phyloP scores from a whole-genome alignment of 2,888 invertebrate species.

The Latrodectus hesperus region DNA sequence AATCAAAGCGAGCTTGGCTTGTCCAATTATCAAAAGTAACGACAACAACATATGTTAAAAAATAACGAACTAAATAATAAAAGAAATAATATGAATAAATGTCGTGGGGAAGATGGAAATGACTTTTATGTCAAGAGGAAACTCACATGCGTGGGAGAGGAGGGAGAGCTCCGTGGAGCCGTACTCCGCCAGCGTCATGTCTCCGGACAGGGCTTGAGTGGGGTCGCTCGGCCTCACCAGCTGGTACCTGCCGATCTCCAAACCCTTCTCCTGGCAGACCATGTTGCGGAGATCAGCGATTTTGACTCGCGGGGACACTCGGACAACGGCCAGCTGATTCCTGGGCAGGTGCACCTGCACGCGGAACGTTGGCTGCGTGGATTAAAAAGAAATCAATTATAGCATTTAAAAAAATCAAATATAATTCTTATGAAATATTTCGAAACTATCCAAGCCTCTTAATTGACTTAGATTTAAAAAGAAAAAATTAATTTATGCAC shows the following conservation, averaged over 20 bases:
- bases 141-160: constrained; percentile 74
- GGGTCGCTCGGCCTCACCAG: constrained; percentile 84
- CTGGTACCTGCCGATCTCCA: constrained; percentile 84
- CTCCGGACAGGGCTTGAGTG: constrained; percentile 79
- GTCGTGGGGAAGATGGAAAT: no score
- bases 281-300: constrained; percentile 82
- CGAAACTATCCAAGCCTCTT: no score
- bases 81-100: no score
- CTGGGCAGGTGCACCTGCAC: constrained; percentile 83
- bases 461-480: no score
- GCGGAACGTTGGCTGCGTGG: constrained; percentile 71
- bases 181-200: constrained; percentile 80
- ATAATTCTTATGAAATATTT: no score
- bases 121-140: constrained; percentile 4
- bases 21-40: no score
- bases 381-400: no score
- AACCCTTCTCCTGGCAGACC: constrained; percentile 85
- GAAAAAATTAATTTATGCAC: no score
- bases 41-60: no score
- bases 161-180: constrained; percentile 80
- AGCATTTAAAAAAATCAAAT: no score
- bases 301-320: constrained; percentile 83
- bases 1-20: no score
- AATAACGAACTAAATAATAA: no score
- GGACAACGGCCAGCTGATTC: constrained; percentile 85